phyloP scores from a whole-genome alignment of 2,113 vertebrate species.

The Calidris pugnax region DNA sequence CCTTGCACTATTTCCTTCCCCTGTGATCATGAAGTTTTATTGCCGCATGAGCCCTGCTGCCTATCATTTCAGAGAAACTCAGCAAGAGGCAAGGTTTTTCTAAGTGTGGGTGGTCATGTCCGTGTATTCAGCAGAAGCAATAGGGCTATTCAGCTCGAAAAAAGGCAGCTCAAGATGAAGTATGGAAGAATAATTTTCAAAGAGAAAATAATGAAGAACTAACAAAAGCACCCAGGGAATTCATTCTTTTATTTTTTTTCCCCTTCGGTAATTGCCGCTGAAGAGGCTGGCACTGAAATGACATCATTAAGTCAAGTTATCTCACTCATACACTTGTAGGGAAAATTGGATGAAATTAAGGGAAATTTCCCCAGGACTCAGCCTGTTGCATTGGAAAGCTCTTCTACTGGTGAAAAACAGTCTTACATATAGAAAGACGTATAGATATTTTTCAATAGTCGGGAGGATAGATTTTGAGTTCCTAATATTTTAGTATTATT shows the following conservation, averaged over 20 bases:
- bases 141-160: conserved; percentile 42
- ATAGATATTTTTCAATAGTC: not conserved
- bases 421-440: not conserved
- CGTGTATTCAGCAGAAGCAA: conserved; percentile 19
- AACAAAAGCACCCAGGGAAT: conserved; percentile 52
- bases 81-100: conserved; percentile 59
- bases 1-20: conserved; percentile 57
- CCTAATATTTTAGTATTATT: not conserved
- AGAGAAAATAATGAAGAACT: conserved; percentile 60
- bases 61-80: conserved; percentile 58
- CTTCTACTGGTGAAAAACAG: not conserved
- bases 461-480: not conserved
- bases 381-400: not conserved
- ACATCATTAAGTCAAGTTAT: conserved; percentile 54
- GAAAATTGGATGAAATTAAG: conserved; percentile 39
- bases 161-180: conserved; percentile 34
- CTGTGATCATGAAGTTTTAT: conserved; percentile 68
- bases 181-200: conserved; percentile 56
- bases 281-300: conserved; percentile 42
- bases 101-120: conserved; percentile 68
- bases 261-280: conserved; percentile 30
- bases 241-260: not conserved
- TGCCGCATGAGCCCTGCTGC: conserved; percentile 59
- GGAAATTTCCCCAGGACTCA: conserved; percentile 17
- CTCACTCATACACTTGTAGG: conserved; percentile 11